Conservation (phyloP, 1,140 invertebrate species). For the Aphis gossypii region DNA sequence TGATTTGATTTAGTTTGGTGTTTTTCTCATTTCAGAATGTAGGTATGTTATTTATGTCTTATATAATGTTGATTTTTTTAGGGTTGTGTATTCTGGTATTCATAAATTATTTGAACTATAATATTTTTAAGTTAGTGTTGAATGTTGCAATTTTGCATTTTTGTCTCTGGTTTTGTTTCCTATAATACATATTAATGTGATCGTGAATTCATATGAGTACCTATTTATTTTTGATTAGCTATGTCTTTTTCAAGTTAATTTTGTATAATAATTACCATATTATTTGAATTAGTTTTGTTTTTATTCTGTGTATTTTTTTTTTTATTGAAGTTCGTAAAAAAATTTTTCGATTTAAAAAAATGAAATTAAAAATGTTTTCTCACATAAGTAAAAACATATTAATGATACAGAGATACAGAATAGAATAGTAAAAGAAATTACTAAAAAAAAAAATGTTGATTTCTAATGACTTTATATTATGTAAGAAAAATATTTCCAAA, state of each 20-base stretch:
- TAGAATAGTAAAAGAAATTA: no score
- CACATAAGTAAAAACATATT: no score
- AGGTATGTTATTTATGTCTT: neutral
- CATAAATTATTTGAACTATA: neutral
- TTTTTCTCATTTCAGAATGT: neutral
- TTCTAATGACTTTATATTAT: neutral
- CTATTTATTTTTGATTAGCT: neutral
- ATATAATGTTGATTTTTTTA: neutral
- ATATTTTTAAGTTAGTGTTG: neutral
- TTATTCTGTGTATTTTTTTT: neutral
- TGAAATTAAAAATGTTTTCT: neutral
- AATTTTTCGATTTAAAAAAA: neutral
- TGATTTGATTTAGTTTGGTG: neutral
- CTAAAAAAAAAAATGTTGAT: neutral
- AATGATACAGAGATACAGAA: neutral
- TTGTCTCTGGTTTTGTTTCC: neutral
- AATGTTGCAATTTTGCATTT: neutral
- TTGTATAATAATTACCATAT: neutral
- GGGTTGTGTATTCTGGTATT: neutral
- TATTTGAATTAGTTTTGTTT: neutral
- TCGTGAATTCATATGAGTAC: neutral
- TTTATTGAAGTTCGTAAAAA: neutral
- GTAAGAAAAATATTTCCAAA: neutral
- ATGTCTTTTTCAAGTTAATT: neutral
- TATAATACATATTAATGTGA: neutral